These are phyloP conservation scores for Orius insidiosus DNA, from an alignment of 1,140 invertebrate species.

Conservation along the genomic window DNA sequence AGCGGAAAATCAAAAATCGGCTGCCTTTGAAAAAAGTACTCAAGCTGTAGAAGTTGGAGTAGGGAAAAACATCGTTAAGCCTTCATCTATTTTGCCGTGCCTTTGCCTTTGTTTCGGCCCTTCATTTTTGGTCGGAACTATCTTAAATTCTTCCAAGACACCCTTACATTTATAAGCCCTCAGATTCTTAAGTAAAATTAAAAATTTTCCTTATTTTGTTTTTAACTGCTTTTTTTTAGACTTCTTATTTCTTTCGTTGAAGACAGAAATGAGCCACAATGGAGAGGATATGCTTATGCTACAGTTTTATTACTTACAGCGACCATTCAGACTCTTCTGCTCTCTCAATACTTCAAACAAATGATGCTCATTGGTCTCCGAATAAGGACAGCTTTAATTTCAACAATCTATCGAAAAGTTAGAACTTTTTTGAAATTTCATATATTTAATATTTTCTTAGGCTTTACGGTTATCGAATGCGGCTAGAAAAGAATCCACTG, in stretches of 20 bases:
- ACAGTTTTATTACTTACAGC: conserved; percentile 57
- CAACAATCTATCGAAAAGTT: conserved; percentile 83
- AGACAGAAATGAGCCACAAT: conserved; percentile 40
- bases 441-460: conserved; percentile 18
- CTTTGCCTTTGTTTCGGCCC: conserved; percentile 65
- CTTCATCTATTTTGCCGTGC: conserved; percentile 56
- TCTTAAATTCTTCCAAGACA: conserved; percentile 70
- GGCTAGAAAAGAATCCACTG: conserved; percentile 64
- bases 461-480: conserved; percentile 59
- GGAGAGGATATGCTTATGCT: conserved; percentile 79
- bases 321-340: conserved; percentile 66
- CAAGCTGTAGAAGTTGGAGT: conserved; percentile 9
- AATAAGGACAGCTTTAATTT: conserved; percentile 78
- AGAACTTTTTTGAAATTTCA: conserved; percentile 12
- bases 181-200: conserved; percentile 45
- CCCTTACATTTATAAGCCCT: conserved; percentile 76
- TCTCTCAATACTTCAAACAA: conserved; percentile 76
- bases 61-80: conserved; percentile 24
- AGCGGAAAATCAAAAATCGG: not conserved
- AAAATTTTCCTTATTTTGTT: conserved; percentile 11
- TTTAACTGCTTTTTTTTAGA: conserved; percentile 32
- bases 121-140: conserved; percentile 62
- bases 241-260: conserved; percentile 48
- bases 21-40: not conserved
- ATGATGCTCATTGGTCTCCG: conserved; percentile 85